Evolutionary conservation across 2,888 invertebrate species (phyloP).

Genomic region (Dicycla oo): DNA sequence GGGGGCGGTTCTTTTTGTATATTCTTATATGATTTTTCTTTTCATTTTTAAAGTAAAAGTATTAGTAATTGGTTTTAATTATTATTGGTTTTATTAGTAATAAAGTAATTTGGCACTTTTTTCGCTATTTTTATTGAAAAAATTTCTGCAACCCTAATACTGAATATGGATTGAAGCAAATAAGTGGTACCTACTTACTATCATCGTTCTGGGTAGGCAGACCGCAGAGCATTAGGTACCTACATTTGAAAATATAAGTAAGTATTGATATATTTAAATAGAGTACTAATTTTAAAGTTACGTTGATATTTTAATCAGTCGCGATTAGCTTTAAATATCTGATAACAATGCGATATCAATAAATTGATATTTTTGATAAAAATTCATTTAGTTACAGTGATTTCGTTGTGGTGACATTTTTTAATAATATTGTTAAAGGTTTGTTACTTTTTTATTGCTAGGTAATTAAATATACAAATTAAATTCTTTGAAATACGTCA

Average conservation of each 20-base stretch:
- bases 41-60: not conserved
- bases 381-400: constrained; percentile 57
- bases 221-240: not conserved
- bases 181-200: no score
- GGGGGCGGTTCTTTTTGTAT: constrained; percentile 92
- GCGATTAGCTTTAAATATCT: constrained; percentile 43
- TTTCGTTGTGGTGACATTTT: constrained; percentile 52
- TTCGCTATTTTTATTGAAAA: not conserved
- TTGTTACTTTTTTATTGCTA: constrained; percentile 25
- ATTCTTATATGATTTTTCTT: not conserved
- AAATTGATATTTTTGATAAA: constrained; percentile 54
- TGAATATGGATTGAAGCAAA: not conserved
- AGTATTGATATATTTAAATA: not conserved
- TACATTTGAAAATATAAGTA: not conserved
- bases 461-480: not conserved
- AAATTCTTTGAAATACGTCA: not conserved
- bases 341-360: constrained; percentile 54
- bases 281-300: constrained; percentile 6
- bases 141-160: not conserved
- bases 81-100: no score
- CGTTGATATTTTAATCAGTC: constrained; percentile 33
- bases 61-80: no score
- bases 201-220: not conserved
- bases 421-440: constrained; percentile 32
- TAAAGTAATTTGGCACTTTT: not conserved